A percentile compares a stretch with the other conserved stretches of the same genome.
Evolutionary conservation across 2,797 vertebrate genomes (phyloP).

Genomic region (Cyclopterus lumpus): DNA sequence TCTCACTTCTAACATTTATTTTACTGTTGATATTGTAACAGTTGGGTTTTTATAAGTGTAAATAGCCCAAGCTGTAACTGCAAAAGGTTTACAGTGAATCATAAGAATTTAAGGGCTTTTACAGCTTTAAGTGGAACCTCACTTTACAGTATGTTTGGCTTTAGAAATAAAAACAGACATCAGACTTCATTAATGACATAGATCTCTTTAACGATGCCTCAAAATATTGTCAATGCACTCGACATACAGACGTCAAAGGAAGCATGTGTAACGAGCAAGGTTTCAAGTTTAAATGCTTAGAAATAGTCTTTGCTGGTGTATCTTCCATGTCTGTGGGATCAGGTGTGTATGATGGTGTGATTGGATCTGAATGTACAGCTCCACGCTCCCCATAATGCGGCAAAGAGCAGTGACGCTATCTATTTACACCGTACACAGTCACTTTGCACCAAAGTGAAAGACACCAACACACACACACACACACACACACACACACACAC

Average conservation of each 20-base stretch:
- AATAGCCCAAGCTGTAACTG: not conserved
- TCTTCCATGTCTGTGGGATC: constrained; percentile 63
- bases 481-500: constrained; percentile 40
- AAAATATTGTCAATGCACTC: constrained; percentile 1
- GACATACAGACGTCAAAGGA: not conserved
- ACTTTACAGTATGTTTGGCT: not conserved
- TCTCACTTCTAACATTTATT: not conserved
- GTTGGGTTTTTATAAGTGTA: not conserved
- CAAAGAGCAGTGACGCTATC: constrained; percentile 76
- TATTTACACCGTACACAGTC: constrained; percentile 77
- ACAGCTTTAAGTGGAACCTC: not conserved
- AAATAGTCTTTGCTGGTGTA: constrained; percentile 55
- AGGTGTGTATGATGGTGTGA: constrained; percentile 74
- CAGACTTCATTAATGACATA: not conserved
- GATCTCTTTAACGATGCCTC: not conserved
- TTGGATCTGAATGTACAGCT: constrained; percentile 75
- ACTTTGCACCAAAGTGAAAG: constrained; percentile 80
- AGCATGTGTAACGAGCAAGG: constrained; percentile 9
- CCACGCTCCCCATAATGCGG: constrained; percentile 71
- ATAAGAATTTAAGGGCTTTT: not conserved
- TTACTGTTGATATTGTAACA: fast-evolving
- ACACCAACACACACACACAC: constrained; percentile 46
- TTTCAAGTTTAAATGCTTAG: constrained; percentile 60
- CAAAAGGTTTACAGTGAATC: not conserved
- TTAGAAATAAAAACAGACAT: not conserved